Conservation (phyloP, 2,113 vertebrate genomes). For the Rostratula benghalensis region DNA sequence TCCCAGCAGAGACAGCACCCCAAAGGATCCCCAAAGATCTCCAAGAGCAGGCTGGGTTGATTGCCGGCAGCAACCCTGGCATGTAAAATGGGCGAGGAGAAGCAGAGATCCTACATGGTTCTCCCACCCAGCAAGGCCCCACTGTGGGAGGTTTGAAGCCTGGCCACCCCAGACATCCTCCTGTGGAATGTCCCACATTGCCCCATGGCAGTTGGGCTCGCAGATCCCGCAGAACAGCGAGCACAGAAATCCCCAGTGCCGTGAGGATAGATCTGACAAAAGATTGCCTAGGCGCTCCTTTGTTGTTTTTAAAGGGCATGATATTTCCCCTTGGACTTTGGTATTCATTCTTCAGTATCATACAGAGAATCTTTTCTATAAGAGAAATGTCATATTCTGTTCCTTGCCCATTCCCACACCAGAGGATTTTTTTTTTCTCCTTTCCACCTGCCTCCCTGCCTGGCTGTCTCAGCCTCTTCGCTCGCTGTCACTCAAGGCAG, state of each 20-base stretch:
- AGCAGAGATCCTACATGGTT: not conserved
- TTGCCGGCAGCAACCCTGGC: not conserved
- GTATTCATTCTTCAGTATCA: conserved; percentile 38
- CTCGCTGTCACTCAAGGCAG: conserved; percentile 53
- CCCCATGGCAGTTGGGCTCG: not conserved
- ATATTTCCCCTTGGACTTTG: conserved; percentile 59
- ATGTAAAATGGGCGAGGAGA: not conserved
- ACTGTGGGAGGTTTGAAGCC: not conserved
- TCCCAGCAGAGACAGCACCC: not conserved
- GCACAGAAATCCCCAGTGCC: conserved; percentile 9
- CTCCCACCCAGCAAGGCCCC: not conserved
- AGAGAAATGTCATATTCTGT: conserved; percentile 55
- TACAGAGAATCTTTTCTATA: conserved; percentile 36
- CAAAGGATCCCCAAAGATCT: not conserved
- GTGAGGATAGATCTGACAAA: not conserved
- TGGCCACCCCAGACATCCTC: not conserved
- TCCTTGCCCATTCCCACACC: conserved; percentile 40
- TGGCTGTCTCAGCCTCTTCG: not conserved
- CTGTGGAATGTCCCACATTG: not conserved
- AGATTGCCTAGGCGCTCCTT: conserved; percentile 39
- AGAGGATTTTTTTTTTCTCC: not conserved
- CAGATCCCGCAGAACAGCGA: conserved; percentile 20
- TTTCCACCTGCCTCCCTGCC: conserved; percentile 17
- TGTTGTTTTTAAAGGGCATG: conserved; percentile 65
- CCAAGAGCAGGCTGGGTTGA: not conserved